phyloP scores from a whole-genome alignment of 1,140 invertebrate genomes.

The Drosophila bipectinata region DNA sequence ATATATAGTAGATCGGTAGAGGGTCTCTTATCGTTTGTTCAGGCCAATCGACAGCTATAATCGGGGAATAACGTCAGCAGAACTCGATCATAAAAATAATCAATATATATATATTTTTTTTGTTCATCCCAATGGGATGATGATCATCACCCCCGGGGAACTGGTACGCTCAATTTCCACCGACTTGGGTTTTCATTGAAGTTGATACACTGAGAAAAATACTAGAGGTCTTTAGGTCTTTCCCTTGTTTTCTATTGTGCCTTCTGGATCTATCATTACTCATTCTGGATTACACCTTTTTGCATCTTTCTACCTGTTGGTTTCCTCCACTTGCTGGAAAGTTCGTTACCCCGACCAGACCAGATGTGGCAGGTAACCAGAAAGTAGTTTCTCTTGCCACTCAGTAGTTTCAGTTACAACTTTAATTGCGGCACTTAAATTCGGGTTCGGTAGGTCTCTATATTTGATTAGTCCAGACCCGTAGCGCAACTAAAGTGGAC shows the following conservation, averaged over 20 bases:
- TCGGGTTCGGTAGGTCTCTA: conserved; percentile 16
- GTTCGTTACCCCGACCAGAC: conserved; percentile 21
- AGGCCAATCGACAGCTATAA: conserved; percentile 31
- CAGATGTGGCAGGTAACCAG: conserved; percentile 26
- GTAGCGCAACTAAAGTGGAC: conserved; percentile 37
- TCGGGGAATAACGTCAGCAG: conserved; percentile 47
- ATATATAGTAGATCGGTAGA: conserved; percentile 3
- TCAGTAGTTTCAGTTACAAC: conserved; percentile 42
- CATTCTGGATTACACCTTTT: conserved; percentile 14
- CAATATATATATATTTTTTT: conserved; percentile 17
- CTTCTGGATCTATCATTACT: not conserved
- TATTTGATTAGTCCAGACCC: conserved; percentile 34
- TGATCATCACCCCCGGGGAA: conserved; percentile 33
- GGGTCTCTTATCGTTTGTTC: conserved; percentile 36
- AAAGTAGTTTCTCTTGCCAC: conserved; percentile 6
- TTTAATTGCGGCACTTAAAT: conserved; percentile 49
- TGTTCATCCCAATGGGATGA: conserved; percentile 16
- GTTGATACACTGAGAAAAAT: conserved; percentile 1
- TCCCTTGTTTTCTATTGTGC: not conserved
- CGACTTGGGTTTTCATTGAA: conserved; percentile 36
- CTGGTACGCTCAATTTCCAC: conserved; percentile 31
- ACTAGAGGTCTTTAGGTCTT: not conserved
- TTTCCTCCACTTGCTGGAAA: conserved; percentile 22
- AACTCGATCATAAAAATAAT: conserved; percentile 43
- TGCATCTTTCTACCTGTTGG: conserved; percentile 35